phyloP scores from a whole-genome alignment of 2,113 vertebrate species.

The Nothobranchius furzeri region DNA sequence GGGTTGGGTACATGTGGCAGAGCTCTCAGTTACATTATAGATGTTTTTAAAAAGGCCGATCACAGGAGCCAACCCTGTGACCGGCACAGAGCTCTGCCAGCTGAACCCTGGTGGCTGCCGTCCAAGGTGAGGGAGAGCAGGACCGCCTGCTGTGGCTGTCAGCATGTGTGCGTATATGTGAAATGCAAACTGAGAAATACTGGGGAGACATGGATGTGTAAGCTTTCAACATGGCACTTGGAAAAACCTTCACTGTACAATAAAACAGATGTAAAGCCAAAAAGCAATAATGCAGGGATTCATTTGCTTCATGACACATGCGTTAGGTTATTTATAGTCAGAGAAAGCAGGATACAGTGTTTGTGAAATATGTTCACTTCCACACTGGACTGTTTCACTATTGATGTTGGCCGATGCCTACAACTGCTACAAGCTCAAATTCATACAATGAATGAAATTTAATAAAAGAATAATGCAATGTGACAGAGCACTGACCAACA shows the following conservation, averaged over 20 bases:
- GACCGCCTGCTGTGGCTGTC: slow-evolving; percentile 32
- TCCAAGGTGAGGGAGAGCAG: slow-evolving; percentile 66
- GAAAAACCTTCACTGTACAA: slow-evolving; percentile 53
- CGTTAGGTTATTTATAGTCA: slow-evolving; percentile 32
- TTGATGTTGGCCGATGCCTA: no score
- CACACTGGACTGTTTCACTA: no score
- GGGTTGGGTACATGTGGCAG: slow-evolving; percentile 59
- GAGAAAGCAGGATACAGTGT: background rate
- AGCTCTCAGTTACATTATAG: slow-evolving; percentile 79
- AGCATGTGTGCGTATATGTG: slow-evolving; percentile 44
- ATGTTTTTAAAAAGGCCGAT: slow-evolving; percentile 76
- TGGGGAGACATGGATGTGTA: slow-evolving; percentile 54
- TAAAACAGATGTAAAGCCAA: slow-evolving; percentile 52
- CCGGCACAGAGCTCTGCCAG: slow-evolving; percentile 66
- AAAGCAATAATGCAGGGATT: slow-evolving; percentile 57
- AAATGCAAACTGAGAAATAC: slow-evolving; percentile 75
- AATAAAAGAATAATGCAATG: no score
- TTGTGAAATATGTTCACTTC: no score
- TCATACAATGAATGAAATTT: no score
- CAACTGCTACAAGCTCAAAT: no score
- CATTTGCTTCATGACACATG: slow-evolving; percentile 48
- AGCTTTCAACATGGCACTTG: slow-evolving; percentile 35
- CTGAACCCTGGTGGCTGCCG: slow-evolving; percentile 70
- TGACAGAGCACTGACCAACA: no score
- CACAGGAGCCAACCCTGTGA: slow-evolving; percentile 75